These are phyloP conservation scores for Gymnocypris eckloni DNA, from an alignment of 2,797 vertebrate species.

Conservation along the genomic window DNA sequence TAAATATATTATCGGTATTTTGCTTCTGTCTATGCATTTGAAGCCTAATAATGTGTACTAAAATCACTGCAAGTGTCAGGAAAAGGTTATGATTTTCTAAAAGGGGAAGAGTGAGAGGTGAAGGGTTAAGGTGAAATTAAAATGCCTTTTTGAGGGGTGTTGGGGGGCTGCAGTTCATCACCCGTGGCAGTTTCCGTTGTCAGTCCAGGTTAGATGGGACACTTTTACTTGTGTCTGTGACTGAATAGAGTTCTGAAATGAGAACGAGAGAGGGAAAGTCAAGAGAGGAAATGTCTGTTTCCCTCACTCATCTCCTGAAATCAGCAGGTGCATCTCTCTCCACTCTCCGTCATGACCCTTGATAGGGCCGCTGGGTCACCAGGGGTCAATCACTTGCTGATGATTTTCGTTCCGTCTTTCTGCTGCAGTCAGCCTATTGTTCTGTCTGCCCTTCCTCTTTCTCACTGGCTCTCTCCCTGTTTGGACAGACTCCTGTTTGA, in stretches of 20 bases:
- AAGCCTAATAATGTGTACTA: not conserved
- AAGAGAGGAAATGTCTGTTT: conserved; percentile 43
- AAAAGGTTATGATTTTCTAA: not conserved
- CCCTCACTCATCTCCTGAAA: conserved; percentile 32
- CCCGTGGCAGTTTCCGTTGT: conserved; percentile 73
- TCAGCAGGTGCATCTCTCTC: conserved; percentile 45
- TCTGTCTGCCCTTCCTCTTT: conserved; percentile 49
- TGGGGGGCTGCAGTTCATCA: conserved; percentile 69
- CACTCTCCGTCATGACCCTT: conserved; percentile 42
- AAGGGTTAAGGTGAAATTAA: conserved; percentile 42
- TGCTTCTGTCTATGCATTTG: not conserved
- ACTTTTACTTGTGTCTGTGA: conserved; percentile 59
- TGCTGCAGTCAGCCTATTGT: conserved; percentile 17
- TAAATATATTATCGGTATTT: too few species aligned
- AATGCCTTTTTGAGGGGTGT: conserved; percentile 55
- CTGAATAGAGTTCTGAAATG: conserved; percentile 54
- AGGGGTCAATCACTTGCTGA: conserved; percentile 35
- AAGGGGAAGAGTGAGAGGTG: not conserved
- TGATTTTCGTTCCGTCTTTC: conserved; percentile 39
- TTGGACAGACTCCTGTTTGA: conserved; percentile 75
- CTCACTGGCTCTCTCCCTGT: conserved; percentile 65
- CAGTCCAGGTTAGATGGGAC: conserved; percentile 67
- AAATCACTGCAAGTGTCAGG: conserved; percentile 2
- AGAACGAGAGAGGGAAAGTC: conserved; percentile 42
- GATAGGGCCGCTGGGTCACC: not conserved